Conservation (phyloP, 2,888 invertebrate genomes). For the Axea sp. region DNA sequence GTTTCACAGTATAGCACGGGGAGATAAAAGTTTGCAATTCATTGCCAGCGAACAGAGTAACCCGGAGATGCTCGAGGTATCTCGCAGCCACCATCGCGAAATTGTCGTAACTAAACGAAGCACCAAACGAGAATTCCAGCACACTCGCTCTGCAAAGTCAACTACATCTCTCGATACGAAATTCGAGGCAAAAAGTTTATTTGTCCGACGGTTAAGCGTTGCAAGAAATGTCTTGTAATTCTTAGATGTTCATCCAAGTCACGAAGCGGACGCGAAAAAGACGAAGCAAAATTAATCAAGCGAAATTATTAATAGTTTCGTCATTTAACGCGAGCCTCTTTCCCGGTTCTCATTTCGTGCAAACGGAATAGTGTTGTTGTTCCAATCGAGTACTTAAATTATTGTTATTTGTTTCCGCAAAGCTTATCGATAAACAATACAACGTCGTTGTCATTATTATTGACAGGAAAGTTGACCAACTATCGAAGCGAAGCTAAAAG, state of each 20-base stretch:
- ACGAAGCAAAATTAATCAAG: too few species aligned
- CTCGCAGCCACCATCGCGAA: slow-evolving; percentile 42
- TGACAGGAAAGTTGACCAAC: slow-evolving; percentile 31
- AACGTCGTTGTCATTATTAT: slow-evolving; percentile 22
- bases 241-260: slow-evolving; percentile 8
- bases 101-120: slow-evolving; percentile 54
- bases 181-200: slow-evolving; percentile 6
- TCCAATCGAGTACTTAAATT: slow-evolving; percentile 19
- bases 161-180: neutral
- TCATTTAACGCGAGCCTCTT: slow-evolving; percentile 6
- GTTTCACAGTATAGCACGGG: too few species aligned
- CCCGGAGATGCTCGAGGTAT: slow-evolving; percentile 55
- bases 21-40: too few species aligned
- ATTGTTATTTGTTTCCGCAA: slow-evolving; percentile 22
- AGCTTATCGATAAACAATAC: slow-evolving; percentile 19
- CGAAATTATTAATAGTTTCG: too few species aligned
- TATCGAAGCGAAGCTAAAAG: slow-evolving; percentile 14
- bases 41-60: slow-evolving; percentile 62
- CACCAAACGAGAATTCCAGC: slow-evolving; percentile 36
- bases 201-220: too few species aligned
- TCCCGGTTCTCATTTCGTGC: neutral
- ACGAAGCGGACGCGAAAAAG: neutral
- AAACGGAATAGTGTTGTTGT: neutral
- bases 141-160: neutral
- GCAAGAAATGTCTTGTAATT: slow-evolving; percentile 6